These are phyloP conservation scores for Drosophila repletoides DNA, from an alignment of 1,140 invertebrate species.

Conservation along the genomic window DNA sequence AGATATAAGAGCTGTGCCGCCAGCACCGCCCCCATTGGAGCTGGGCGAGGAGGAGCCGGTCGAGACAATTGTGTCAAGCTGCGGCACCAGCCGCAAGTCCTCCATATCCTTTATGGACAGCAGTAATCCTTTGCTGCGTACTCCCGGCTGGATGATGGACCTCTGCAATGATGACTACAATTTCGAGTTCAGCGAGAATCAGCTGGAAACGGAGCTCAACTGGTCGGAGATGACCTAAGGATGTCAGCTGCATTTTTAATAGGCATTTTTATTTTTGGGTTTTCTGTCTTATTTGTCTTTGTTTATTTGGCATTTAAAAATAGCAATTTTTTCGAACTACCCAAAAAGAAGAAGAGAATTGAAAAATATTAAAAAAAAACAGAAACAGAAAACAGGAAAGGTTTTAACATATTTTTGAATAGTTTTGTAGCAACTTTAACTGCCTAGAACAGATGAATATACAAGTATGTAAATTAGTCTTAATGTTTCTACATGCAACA, in stretches of 20 bases:
- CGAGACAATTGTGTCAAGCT: slow-evolving; percentile 2
- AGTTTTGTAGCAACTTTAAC: slow-evolving; percentile 78
- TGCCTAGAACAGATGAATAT: slow-evolving; percentile 76
- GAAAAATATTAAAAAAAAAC: not conserved
- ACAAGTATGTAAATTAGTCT: slow-evolving; percentile 62
- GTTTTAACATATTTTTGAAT: slow-evolving; percentile 68
- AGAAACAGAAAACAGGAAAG: slow-evolving; percentile 51
- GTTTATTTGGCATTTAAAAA: slow-evolving; percentile 25
- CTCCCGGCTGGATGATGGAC: slow-evolving; percentile 67
- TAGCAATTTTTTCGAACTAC: no score
- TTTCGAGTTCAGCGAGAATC: slow-evolving; percentile 56
- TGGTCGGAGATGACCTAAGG: slow-evolving; percentile 51
- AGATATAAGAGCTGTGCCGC: no score
- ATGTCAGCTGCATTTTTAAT: no score
- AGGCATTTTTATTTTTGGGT: not conserved
- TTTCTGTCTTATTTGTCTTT: slow-evolving; percentile 14
- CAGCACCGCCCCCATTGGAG: slow-evolving; percentile 14
- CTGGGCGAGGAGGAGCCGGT: slow-evolving; percentile 1
- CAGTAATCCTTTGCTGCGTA: slow-evolving; percentile 68
- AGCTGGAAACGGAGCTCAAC: slow-evolving; percentile 65
- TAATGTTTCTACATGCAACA: slow-evolving; percentile 45
- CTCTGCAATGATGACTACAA: slow-evolving; percentile 77
- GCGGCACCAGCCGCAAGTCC: slow-evolving; percentile 55
- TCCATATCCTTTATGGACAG: slow-evolving; percentile 74
- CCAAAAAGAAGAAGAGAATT: not conserved